Evolutionary conservation across 2,113 vertebrate species (phyloP), one percentile per base, ranked within the genome.

Genomic region (Phalacrocorax pelagicus): DNA sequence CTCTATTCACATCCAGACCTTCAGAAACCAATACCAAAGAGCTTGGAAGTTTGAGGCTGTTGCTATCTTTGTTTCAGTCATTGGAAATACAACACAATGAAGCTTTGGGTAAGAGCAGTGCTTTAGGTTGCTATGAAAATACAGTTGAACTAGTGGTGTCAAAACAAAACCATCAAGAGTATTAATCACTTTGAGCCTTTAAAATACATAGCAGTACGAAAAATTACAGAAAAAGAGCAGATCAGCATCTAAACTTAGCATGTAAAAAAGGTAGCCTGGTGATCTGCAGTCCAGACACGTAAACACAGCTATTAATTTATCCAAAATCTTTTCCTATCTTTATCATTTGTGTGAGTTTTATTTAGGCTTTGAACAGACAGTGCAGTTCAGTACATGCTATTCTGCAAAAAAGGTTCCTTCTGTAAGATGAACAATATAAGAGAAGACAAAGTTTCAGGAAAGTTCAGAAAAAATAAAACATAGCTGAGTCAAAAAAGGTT

Each of bases 171-270:
- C 15, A 83, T 74, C 44, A 87, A 47, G 36, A 82, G 38, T 52
- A 78, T 71, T 46, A 89, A 87, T 82, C 54, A 49, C n/a, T 96
- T 94, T 81, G 52, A 96, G 69, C 11, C 55, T 87, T 94, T 75
- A 86, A 95, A 21, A 95, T 3, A 77, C 66, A 83, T 7, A 91
- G 46, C 57, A 91, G 49, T 69, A 95, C 30, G 29, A 90, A 97
- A 94, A 96, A 86, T 32, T 78, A 70, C 20, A 71, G 54, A 54
- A 81, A 84, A 90, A 63, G 23, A n/a, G 40, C 30, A 89, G 42
- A 74, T 0, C 18, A 12, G 16, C 14, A 72, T 40, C 54, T 85
- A 72, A 51, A 34, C 34, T 36, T 42, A 38, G 17, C 3, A 73
- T 11, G 8, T 38, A 71, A 70, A 81, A 85, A 83, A 74, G 32